Evolutionary conservation across 2,113 vertebrate species (phyloP).

Genomic region (Tapirus terrestris): DNA sequence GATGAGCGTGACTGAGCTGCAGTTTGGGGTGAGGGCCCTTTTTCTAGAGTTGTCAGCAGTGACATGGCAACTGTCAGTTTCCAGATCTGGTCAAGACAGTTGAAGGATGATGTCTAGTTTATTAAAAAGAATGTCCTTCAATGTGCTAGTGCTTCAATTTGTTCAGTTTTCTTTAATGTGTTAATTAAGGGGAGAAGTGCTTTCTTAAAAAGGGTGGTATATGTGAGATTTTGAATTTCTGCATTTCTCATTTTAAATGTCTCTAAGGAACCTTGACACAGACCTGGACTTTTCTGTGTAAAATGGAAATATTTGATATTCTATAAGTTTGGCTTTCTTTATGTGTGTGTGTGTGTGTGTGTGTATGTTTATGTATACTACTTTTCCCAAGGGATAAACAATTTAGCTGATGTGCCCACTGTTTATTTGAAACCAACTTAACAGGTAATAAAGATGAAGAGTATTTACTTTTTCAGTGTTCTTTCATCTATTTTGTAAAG

Average conservation of each 20-base stretch:
- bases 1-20: background rate
- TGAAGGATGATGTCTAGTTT: background rate
- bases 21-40: background rate
- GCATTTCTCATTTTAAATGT: background rate
- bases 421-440: constrained; percentile 15
- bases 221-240: background rate
- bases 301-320: background rate
- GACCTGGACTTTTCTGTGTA: background rate
- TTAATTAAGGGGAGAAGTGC: constrained; percentile 21
- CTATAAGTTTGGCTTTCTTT: background rate
- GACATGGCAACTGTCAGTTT: background rate
- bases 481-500: background rate
- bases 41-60: background rate
- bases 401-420: background rate
- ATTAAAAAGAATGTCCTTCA: constrained; percentile 39
- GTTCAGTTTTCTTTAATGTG: background rate
- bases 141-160: background rate
- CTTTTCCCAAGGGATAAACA: background rate
- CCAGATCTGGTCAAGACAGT: background rate
- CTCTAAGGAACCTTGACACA: background rate
- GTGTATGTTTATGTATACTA: no score
- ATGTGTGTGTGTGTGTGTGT: background rate
- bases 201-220: background rate
- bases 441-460: background rate
- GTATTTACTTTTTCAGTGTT: background rate